A percentile compares a stretch with the other conserved stretches of the same genome.
Conservation (phyloP, 1,140 invertebrate genomes). For the Nixonia krombeini region DNA sequence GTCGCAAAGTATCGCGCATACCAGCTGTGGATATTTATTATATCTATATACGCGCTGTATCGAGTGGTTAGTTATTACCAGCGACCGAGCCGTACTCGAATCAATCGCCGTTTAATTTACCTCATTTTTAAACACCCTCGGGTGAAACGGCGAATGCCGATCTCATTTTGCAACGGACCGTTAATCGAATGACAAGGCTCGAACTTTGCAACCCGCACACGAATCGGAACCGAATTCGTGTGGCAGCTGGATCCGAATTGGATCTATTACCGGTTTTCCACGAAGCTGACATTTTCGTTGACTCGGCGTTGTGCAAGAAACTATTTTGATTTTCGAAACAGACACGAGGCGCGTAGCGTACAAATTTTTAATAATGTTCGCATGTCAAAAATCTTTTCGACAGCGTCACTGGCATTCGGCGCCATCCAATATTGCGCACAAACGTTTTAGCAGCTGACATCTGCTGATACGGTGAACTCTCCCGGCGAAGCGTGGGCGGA, state of each 20-base stretch:
- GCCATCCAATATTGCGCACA: slow-evolving; percentile 52
- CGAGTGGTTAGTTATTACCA: slow-evolving; percentile 1
- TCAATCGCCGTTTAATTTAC: slow-evolving; percentile 2
- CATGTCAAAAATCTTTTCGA: slow-evolving; percentile 50
- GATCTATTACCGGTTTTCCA: too few relatives aligned
- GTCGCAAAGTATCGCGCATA: background rate
- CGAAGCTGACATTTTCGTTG: background rate
- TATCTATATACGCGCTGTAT: background rate
- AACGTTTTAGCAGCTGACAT: slow-evolving; percentile 49
- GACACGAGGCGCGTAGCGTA: slow-evolving; percentile 12
- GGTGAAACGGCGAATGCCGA: too few relatives aligned
- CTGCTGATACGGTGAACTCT: slow-evolving; percentile 46
- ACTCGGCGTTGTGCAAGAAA: background rate
- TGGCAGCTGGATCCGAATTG: background rate
- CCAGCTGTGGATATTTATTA: slow-evolving; percentile 7
- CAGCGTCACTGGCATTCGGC: slow-evolving; percentile 52
- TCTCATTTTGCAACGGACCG: too few relatives aligned
- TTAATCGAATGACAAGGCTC: too few relatives aligned
- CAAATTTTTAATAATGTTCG: slow-evolving; percentile 52
- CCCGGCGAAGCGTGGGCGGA: slow-evolving; percentile 18
- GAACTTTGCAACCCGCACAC: too few relatives aligned
- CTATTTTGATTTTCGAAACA: slow-evolving; percentile 2
- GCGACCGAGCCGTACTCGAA: background rate
- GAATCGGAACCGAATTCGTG: too few relatives aligned
- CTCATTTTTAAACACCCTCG: background rate